Evolutionary conservation across 2,113 vertebrate species (phyloP).

Genomic region (Nothocercus nigrocapillus): DNA sequence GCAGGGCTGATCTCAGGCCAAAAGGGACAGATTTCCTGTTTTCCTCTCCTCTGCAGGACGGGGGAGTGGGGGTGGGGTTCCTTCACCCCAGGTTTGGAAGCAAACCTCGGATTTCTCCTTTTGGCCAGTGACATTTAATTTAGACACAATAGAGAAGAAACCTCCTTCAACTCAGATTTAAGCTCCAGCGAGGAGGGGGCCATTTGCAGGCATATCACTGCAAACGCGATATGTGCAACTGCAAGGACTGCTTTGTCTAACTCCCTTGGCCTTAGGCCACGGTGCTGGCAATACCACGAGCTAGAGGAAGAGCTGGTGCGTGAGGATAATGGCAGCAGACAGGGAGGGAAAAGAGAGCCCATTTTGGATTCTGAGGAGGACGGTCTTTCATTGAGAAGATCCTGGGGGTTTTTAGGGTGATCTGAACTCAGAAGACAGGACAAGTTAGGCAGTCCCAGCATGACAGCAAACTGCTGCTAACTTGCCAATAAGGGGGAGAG

Average conservation of each 20-base stretch:
- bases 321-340: slow-evolving; percentile 80
- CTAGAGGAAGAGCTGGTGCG: slow-evolving; percentile 79
- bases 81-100: slow-evolving; percentile 47
- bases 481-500: not conserved
- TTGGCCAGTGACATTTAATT: slow-evolving; percentile 29
- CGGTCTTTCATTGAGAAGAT: slow-evolving; percentile 56
- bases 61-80: not conserved
- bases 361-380: slow-evolving; percentile 80
- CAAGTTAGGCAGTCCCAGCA: slow-evolving; percentile 47
- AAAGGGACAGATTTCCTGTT: slow-evolving; percentile 69
- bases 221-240: slow-evolving; percentile 68
- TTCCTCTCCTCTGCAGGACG: slow-evolving; percentile 55
- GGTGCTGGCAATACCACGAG: slow-evolving; percentile 77
- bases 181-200: slow-evolving; percentile 62
- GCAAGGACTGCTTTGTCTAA: slow-evolving; percentile 81
- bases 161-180: slow-evolving; percentile 33
- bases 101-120: slow-evolving; percentile 8
- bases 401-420: slow-evolving; percentile 40
- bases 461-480: slow-evolving; percentile 46
- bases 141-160: slow-evolving; percentile 13
- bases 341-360: slow-evolving; percentile 78
- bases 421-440: slow-evolving; percentile 42
- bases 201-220: slow-evolving; percentile 71
- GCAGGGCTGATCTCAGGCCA: slow-evolving; percentile 63
- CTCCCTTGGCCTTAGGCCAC: slow-evolving; percentile 80